These are phyloP conservation scores for Illadopsis cleaveri DNA, from an alignment of 2,113 vertebrate species.

Conservation along the genomic window DNA sequence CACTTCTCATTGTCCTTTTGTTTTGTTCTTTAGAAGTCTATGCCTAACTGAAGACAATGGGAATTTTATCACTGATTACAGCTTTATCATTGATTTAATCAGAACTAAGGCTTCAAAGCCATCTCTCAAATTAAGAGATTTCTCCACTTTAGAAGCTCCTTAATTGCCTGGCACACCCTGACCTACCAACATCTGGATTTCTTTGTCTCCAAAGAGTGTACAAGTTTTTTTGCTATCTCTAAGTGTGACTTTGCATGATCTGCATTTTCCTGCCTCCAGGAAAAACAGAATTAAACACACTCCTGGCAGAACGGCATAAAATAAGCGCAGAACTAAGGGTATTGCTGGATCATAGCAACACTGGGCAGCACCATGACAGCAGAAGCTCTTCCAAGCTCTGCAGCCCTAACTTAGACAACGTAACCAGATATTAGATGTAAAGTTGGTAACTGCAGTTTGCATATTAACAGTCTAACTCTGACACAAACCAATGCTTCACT, in stretches of 20 bases:
- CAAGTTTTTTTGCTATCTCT: background rate
- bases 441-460: background rate
- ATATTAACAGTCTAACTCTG: background rate
- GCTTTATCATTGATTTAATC: background rate
- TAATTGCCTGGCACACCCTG: background rate
- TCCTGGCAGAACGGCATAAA: background rate
- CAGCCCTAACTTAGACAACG: background rate
- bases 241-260: background rate
- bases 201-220: background rate
- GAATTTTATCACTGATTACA: background rate
- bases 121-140: background rate
- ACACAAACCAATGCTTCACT: slow-evolving; percentile 13
- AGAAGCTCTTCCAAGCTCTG: background rate
- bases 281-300: background rate
- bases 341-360: background rate
- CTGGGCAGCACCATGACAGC: background rate
- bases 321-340: background rate
- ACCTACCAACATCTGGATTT: background rate
- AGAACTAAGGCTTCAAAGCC: background rate
- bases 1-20: background rate
- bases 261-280: background rate
- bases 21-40: background rate
- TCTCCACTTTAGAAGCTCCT: background rate
- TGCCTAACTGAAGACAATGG: background rate
- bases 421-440: background rate